Evolutionary conservation across 35 echinoderm and acorn worm genomes (phyloP).

Genomic region (Amphiura filiformis): DNA sequence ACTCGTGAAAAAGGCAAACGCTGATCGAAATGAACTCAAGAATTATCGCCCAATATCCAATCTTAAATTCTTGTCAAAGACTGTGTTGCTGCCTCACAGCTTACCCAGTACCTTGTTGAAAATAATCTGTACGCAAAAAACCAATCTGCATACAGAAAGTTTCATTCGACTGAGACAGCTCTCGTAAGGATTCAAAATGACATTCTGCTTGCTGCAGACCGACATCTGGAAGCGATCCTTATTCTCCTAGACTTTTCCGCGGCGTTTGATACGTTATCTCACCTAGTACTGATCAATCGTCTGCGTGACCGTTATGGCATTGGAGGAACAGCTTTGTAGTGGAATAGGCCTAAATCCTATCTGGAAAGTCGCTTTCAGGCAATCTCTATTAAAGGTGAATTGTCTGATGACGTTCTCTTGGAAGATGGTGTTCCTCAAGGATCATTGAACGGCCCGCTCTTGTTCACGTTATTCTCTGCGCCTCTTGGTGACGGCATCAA

Average conservation of each 20-base stretch:
- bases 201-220: conserved; percentile 40
- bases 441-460: conserved; percentile 47
- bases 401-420: not conserved
- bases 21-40: conserved; percentile 30
- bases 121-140: conserved; percentile 21
- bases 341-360: conserved; percentile 40
- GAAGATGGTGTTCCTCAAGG: conserved; percentile 43
- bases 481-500: conserved; percentile 32
- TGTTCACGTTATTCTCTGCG: conserved; percentile 45
- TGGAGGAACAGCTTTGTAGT: conserved; percentile 9
- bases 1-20: conserved; percentile 14
- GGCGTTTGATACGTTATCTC: conserved; percentile 64
- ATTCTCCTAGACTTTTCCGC: conserved; percentile 53
- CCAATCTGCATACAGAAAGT: conserved; percentile 52
- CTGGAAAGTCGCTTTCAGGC: conserved; percentile 4
- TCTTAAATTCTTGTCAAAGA: conserved; percentile 45
- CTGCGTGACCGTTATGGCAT: not conserved
- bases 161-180: conserved; percentile 57
- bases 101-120: not conserved
- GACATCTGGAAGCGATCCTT: conserved; percentile 33
- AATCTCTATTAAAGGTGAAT: conserved; percentile 34
- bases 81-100: conserved; percentile 25
- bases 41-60: conserved; percentile 37
- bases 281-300: conserved; percentile 9
- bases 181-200: conserved; percentile 54